Evolutionary conservation across 1,140 invertebrate species (phyloP).

Genomic region (Zelostemma sp.): DNA sequence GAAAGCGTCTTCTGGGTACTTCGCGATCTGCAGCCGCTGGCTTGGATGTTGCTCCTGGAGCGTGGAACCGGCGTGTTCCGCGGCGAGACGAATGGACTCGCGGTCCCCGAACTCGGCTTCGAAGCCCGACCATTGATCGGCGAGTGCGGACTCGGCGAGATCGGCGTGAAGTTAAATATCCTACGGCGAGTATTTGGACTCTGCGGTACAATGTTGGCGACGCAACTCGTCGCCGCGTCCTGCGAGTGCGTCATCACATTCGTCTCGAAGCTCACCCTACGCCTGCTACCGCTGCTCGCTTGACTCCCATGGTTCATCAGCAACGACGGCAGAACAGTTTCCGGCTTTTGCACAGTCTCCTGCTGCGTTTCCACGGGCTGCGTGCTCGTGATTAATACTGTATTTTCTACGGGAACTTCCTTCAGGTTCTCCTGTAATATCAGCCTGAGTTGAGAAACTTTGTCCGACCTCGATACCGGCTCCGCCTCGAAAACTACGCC

Average conservation of each 20-base stretch:
- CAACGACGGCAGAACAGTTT: slow-evolving; percentile 60
- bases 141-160: slow-evolving; percentile 79
- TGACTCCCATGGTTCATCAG: slow-evolving; percentile 54
- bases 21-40: slow-evolving; percentile 53
- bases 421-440: slow-evolving; percentile 79
- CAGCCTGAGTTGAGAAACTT: slow-evolving; percentile 79
- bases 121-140: slow-evolving; percentile 69
- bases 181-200: slow-evolving; percentile 77
- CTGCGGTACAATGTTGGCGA: slow-evolving; percentile 71
- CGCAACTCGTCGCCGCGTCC: slow-evolving; percentile 28
- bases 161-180: slow-evolving; percentile 87
- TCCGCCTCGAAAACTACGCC: slow-evolving; percentile 46
- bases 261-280: slow-evolving; percentile 76
- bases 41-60: slow-evolving; percentile 63
- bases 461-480: slow-evolving; percentile 70
- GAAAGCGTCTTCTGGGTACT: slow-evolving; percentile 54
- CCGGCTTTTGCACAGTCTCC: slow-evolving; percentile 50
- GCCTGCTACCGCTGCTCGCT: slow-evolving; percentile 53
- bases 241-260: slow-evolving; percentile 64
- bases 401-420: slow-evolving; percentile 42
- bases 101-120: slow-evolving; percentile 72
- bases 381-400: slow-evolving; percentile 44
- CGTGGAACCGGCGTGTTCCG: slow-evolving; percentile 80
- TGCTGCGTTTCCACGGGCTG: slow-evolving; percentile 51
- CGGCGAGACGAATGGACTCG: slow-evolving; percentile 89